Evolutionary conservation across 2,797 vertebrate genomes (phyloP).

Genomic region (Hydrolagus colliei): DNA sequence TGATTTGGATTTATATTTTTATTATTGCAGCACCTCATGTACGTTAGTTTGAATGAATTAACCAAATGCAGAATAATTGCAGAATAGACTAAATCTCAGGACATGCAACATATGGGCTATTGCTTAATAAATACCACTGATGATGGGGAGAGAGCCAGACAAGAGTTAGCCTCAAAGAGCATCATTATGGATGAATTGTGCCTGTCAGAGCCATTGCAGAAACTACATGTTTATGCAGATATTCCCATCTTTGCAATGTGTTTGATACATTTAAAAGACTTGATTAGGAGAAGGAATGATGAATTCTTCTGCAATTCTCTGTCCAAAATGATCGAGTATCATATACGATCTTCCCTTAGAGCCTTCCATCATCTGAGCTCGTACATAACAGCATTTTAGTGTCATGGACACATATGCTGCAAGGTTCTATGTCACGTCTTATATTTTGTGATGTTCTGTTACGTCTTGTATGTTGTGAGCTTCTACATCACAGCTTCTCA

Average conservation of each 20-base stretch:
- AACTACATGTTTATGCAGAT: too few relatives aligned
- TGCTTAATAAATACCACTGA: not conserved
- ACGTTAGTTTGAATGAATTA: not conserved
- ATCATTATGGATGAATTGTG: too few relatives aligned
- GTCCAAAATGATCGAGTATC: not conserved
- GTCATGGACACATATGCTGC: not conserved
- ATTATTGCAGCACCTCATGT: not conserved
- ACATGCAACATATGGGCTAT: not conserved
- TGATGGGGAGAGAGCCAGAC: too few relatives aligned
- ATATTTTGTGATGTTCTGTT: not conserved
- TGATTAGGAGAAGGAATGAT: too few relatives aligned
- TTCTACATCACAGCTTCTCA: not conserved
- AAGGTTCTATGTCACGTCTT: not conserved
- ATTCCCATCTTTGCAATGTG: too few relatives aligned
- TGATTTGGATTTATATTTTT: slow-evolving; percentile 5
- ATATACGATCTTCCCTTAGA: not conserved
- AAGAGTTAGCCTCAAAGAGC: not conserved
- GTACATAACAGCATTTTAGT: not conserved
- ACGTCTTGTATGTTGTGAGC: not conserved
- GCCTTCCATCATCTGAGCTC: not conserved
- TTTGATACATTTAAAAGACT: too few relatives aligned
- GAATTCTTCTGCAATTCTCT: not conserved
- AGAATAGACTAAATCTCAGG: not conserved
- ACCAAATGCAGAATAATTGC: not conserved
- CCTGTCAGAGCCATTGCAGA: too few relatives aligned